Percentiles rank a stretch among this genome's conserved stretches.
Evolutionary conservation across 2,888 invertebrate genomes (phyloP).

Genomic region (Pristionchus fissidentatus): DNA sequence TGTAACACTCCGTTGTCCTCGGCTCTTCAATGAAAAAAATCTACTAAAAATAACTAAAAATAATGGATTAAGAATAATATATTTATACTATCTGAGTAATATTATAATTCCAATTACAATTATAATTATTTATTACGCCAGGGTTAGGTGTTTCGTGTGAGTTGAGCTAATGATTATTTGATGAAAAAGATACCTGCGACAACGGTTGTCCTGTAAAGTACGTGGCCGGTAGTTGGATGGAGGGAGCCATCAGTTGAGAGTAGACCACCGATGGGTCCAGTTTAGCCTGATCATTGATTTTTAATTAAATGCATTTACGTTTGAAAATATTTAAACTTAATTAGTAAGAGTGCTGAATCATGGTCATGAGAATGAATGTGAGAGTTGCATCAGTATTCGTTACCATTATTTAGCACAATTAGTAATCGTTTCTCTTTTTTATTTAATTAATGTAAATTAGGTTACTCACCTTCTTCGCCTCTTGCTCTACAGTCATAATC

Average conservation of each 20-base stretch:
- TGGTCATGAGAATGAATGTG: neutral
- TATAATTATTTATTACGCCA: no score
- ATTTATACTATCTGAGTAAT: no score
- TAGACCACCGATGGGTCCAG: slow-evolving; percentile 54
- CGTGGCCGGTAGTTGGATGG: slow-evolving; percentile 11
- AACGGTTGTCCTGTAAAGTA: slow-evolving; percentile 25
- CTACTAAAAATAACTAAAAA: no score
- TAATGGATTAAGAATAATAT: no score
- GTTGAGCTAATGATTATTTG: no score
- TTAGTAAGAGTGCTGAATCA: no score
- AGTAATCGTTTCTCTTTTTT: neutral
- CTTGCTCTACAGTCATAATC: slow-evolving; percentile 70
- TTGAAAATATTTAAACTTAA: neutral
- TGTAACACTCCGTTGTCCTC: no score
- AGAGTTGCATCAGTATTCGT: neutral
- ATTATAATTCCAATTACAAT: no score
- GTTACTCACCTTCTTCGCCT: slow-evolving; percentile 68
- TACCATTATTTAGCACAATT: no score
- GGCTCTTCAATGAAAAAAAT: neutral
- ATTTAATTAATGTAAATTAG: neutral
- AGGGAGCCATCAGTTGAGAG: slow-evolving; percentile 10
- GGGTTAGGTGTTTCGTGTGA: no score
- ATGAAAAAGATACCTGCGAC: neutral
- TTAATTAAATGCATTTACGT: neutral
- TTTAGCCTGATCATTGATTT: slow-evolving; percentile 52